Conservation (phyloP, 2,888 invertebrate species). For the Helleia helle region DNA sequence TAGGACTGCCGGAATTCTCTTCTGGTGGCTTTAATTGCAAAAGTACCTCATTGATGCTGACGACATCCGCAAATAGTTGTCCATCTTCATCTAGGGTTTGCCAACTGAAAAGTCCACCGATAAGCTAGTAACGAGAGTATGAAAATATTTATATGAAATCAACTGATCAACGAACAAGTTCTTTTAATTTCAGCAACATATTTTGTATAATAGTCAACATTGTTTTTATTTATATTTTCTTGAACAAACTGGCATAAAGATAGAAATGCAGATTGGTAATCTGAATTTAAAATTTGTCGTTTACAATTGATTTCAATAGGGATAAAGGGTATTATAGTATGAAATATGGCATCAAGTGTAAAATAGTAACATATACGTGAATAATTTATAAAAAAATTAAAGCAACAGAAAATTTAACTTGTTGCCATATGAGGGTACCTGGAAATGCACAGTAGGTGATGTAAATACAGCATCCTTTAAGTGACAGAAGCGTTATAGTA, state of each 20-base stretch:
- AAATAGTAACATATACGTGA: too few relatives aligned
- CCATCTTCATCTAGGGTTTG: slow-evolving; percentile 39
- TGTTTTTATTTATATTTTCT: background rate
- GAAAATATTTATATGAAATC: slow-evolving; percentile 28
- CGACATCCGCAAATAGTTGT: slow-evolving; percentile 14
- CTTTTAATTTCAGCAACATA: background rate
- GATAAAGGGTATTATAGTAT: slow-evolving; percentile 13
- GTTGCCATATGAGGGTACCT: slow-evolving; percentile 63
- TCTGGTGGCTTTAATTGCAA: slow-evolving; percentile 38
- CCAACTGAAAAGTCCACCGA: slow-evolving; percentile 72
- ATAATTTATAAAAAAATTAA: too few relatives aligned
- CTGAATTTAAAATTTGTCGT: slow-evolving; percentile 7
- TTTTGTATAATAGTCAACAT: background rate
- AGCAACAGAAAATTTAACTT: too few relatives aligned
- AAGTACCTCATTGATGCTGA: slow-evolving; percentile 58
- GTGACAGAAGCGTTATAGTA: slow-evolving; percentile 32
- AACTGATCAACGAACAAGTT: slow-evolving; percentile 18
- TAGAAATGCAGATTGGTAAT: too few relatives aligned
- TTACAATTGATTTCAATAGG: slow-evolving; percentile 25
- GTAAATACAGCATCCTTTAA: slow-evolving; percentile 43
- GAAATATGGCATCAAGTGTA: slow-evolving; percentile 36
- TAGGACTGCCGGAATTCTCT: slow-evolving; percentile 23
- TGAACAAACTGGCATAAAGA: too few relatives aligned
- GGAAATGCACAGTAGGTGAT: slow-evolving; percentile 62
- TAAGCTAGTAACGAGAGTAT: slow-evolving; percentile 55